A percentile compares a stretch with the other conserved stretches of the same genome.
Conservation (phyloP, 1,140 invertebrate genomes). For the Lucilia sericata region DNA sequence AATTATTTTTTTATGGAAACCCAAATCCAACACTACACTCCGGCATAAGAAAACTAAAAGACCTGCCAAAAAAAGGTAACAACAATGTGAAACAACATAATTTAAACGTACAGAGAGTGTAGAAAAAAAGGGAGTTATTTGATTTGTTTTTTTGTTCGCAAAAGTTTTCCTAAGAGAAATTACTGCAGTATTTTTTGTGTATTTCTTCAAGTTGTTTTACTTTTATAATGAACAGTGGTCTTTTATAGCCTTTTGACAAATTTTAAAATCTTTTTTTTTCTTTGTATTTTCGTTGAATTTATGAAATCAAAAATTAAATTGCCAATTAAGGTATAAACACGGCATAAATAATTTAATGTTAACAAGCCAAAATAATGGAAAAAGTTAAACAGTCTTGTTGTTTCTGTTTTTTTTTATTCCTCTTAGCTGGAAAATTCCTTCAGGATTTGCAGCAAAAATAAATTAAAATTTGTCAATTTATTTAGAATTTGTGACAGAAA, state of each 20-base stretch:
- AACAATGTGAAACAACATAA: constrained; percentile 3
- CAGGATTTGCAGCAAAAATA: too few relatives aligned
- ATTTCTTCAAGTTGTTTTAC: not conserved
- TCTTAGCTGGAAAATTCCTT: too few relatives aligned
- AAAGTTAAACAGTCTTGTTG: too few relatives aligned
- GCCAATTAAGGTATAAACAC: not conserved
- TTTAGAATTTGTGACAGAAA: too few relatives aligned
- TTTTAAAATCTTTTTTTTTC: constrained; percentile 14
- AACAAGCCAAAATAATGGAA: too few relatives aligned
- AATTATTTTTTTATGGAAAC: not conserved
- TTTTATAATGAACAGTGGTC: not conserved
- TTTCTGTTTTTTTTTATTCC: too few relatives aligned
- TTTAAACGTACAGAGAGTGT: not conserved
- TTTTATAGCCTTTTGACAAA: not conserved
- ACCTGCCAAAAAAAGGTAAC: not conserved
- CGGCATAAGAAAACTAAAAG: not conserved
- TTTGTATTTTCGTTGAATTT: not conserved
- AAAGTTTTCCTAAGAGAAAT: constrained; percentile 23
- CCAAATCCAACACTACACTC: not conserved
- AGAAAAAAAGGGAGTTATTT: not conserved
- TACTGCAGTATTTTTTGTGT: not conserved
- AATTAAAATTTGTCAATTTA: too few relatives aligned
- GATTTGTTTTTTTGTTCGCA: not conserved
- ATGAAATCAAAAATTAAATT: constrained; percentile 7
- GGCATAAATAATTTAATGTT: not conserved